These are phyloP conservation scores for Drosophila sucinea DNA, from an alignment of 1,140 invertebrate genomes.

Conservation along the genomic window DNA sequence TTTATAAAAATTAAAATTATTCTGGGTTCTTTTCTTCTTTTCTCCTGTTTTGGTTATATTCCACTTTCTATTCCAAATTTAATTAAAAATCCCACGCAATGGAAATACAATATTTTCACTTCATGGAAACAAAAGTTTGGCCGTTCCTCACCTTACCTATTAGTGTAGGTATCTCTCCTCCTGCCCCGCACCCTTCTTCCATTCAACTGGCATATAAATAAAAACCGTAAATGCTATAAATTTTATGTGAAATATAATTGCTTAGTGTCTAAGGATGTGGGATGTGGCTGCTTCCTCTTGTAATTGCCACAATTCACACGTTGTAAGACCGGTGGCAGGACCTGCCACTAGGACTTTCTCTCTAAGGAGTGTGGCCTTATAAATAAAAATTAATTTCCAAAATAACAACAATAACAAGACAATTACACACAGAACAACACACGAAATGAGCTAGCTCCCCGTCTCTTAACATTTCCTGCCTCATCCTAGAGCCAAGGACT, in stretches of 20 bases:
- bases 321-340: slow-evolving; percentile 25
- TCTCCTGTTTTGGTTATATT: too few relatives aligned
- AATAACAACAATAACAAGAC: slow-evolving; percentile 69
- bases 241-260: slow-evolving; percentile 74
- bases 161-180: background rate
- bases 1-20: too few relatives aligned
- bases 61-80: slow-evolving; percentile 14
- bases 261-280: slow-evolving; percentile 62
- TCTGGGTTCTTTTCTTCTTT: background rate
- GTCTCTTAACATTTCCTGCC: background rate
- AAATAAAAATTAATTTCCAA: slow-evolving; percentile 71
- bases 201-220: slow-evolving; percentile 60
- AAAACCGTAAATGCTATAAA: slow-evolving; percentile 72
- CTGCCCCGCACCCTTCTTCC: background rate
- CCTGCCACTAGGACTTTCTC: background rate
- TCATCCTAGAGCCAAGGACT: slow-evolving; percentile 35
- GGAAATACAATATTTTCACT: slow-evolving; percentile 33
- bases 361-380: slow-evolving; percentile 31
- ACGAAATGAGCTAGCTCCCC: slow-evolving; percentile 49
- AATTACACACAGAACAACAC: slow-evolving; percentile 70
- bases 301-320: slow-evolving; percentile 62
- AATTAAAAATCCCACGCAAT: slow-evolving; percentile 49
- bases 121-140: slow-evolving; percentile 40
- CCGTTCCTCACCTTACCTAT: slow-evolving; percentile 14
- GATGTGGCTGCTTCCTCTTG: slow-evolving; percentile 27